Evolutionary conservation across 2,888 invertebrate genomes (phyloP).

Genomic region (Scelioninae gen. 2): DNA sequence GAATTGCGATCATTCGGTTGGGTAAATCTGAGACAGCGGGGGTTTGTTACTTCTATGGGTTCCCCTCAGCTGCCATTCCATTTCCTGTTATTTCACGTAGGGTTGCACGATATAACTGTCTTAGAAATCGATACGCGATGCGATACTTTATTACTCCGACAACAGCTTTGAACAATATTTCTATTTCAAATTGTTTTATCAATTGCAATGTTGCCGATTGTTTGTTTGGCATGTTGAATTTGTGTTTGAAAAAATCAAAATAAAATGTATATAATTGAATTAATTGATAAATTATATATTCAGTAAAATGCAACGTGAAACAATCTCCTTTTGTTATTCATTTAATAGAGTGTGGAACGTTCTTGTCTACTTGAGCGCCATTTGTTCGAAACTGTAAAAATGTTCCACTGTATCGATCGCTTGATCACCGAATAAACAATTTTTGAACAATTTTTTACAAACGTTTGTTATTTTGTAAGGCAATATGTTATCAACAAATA

Average conservation of each 20-base stretch:
- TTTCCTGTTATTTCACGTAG: slow-evolving; percentile 52
- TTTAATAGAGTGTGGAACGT: slow-evolving; percentile 64
- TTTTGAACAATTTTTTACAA: neutral
- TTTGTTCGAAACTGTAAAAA: slow-evolving; percentile 26
- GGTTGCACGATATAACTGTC: slow-evolving; percentile 48
- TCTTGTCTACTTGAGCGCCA: slow-evolving; percentile 59
- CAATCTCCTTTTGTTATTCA: too few relatives aligned
- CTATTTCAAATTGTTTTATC: slow-evolving; percentile 3
- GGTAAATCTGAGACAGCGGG: slow-evolving; percentile 47
- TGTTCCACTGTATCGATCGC: neutral
- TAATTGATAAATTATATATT: too few relatives aligned
- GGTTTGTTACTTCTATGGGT: slow-evolving; percentile 51
- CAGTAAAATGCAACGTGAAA: too few relatives aligned
- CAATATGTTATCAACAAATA: too few relatives aligned
- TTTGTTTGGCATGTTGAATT: too few relatives aligned
- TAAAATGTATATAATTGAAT: too few relatives aligned
- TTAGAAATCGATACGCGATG: slow-evolving; percentile 54
- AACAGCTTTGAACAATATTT: slow-evolving; percentile 5
- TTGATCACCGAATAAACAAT: neutral
- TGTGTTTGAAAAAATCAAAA: too few relatives aligned
- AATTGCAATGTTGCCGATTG: neutral
- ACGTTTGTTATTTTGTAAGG: too few relatives aligned
- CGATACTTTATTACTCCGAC: slow-evolving; percentile 26
- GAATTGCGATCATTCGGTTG: slow-evolving; percentile 43
- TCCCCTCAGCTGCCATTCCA: slow-evolving; percentile 53